These are phyloP conservation scores for Dynastes maya DNA, from an alignment of 2,888 invertebrate genomes.

Conservation along the genomic window DNA sequence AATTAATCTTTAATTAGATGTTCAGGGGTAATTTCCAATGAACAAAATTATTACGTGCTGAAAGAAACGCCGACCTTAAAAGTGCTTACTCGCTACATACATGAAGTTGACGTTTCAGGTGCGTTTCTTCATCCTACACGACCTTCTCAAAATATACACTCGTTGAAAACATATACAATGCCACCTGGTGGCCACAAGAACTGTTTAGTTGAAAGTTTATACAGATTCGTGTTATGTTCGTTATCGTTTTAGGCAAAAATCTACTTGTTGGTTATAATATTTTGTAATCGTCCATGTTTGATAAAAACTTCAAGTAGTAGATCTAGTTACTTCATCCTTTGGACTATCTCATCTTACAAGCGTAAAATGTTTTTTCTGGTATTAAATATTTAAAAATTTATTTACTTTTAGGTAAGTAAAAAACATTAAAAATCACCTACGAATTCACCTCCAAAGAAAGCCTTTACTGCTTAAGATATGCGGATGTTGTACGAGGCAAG, in stretches of 20 bases:
- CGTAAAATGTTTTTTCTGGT: no score
- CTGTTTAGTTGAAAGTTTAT: background rate
- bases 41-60: slow-evolving; percentile 12
- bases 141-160: slow-evolving; percentile 23
- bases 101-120: background rate
- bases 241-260: background rate
- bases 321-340: background rate
- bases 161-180: background rate
- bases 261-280: background rate
- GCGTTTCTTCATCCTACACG: background rate
- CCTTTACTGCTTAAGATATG: no score
- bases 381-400: no score
- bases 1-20: slow-evolving; percentile 17
- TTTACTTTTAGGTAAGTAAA: no score
- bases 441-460: no score
- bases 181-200: background rate
- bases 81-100: background rate
- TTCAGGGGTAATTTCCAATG: background rate
- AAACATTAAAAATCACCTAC: no score
- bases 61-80: slow-evolving; percentile 16
- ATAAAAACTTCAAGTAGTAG: background rate
- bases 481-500: no score
- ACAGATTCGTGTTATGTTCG: background rate
- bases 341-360: background rate
- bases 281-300: background rate